Percentiles rank a stretch among this genome's conserved stretches.
Conservation (phyloP, 2,888 invertebrate species). For the Synanthedon tipuliformis region DNA sequence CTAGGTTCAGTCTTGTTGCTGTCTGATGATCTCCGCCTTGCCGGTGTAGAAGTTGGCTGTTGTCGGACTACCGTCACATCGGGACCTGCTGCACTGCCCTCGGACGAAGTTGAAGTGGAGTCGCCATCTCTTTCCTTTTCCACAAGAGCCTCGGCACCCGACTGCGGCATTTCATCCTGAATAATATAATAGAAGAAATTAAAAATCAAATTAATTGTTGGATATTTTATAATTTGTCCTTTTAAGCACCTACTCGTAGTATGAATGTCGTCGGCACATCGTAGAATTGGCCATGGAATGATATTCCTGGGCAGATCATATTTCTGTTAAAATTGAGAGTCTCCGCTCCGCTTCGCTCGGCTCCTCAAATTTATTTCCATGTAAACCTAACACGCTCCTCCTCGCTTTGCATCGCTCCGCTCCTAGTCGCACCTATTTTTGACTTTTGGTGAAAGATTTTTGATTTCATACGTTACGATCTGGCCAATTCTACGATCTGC, state of each 20-base stretch:
- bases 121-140: conserved; percentile 47
- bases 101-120: conserved; percentile 49
- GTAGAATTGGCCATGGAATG: too few species aligned
- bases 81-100: conserved; percentile 46
- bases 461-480: too few species aligned
- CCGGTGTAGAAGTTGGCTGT: conserved; percentile 42
- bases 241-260: conserved; percentile 1
- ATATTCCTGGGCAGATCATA: too few species aligned
- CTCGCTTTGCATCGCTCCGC: too few species aligned
- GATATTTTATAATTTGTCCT: background rate
- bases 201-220: conserved; percentile 6
- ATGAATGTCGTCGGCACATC: too few species aligned
- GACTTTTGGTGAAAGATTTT: too few species aligned
- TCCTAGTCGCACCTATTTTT: too few species aligned
- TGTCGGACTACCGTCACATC: conserved; percentile 49
- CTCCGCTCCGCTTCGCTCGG: too few species aligned
- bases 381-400: too few species aligned
- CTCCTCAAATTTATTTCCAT: too few species aligned
- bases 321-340: too few species aligned
- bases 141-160: conserved; percentile 40
- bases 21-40: conserved; percentile 67
- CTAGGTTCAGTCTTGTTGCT: conserved; percentile 65
- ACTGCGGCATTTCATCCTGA: conserved; percentile 55
- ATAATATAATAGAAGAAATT: background rate
- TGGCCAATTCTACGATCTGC: too few species aligned